These are phyloP conservation scores for Cataglyphis albicans DNA, from an alignment of 2,888 invertebrate species.

Conservation along the genomic window DNA sequence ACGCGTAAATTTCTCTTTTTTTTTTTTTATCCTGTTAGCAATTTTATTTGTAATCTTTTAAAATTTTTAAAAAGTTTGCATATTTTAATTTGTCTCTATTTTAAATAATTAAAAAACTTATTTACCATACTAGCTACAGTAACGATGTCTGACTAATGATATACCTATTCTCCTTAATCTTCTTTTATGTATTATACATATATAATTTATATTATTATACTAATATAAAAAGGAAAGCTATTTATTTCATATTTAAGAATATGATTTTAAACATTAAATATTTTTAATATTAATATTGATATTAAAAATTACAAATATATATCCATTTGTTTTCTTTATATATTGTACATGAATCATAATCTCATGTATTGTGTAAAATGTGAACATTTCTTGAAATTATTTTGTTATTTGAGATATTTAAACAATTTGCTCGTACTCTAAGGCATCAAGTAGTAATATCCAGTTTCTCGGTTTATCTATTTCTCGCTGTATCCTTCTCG, in stretches of 20 bases:
- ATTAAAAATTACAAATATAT: too few species aligned
- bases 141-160: conserved; percentile 3
- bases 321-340: too few species aligned
- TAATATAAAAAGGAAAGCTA: too few species aligned
- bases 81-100: background rate
- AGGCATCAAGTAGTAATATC: conserved; percentile 13
- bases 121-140: background rate
- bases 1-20: conserved; percentile 9
- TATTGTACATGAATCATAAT: too few species aligned
- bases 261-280: too few species aligned
- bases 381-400: too few species aligned
- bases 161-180: conserved; percentile 1
- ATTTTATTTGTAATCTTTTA: conserved; percentile 2
- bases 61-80: conserved; percentile 5
- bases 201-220: too few species aligned
- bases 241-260: too few species aligned
- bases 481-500: conserved; percentile 9
- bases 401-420: too few species aligned
- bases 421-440: background rate
- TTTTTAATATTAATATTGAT: too few species aligned
- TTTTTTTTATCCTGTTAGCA: conserved; percentile 45
- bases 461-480: conserved; percentile 7
- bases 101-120: background rate
- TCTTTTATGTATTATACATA: background rate
- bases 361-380: too few species aligned